Base-by-base conservation (phyloP, 2,113 vertebrate species). In the Muntiacus muntjak region DNA sequence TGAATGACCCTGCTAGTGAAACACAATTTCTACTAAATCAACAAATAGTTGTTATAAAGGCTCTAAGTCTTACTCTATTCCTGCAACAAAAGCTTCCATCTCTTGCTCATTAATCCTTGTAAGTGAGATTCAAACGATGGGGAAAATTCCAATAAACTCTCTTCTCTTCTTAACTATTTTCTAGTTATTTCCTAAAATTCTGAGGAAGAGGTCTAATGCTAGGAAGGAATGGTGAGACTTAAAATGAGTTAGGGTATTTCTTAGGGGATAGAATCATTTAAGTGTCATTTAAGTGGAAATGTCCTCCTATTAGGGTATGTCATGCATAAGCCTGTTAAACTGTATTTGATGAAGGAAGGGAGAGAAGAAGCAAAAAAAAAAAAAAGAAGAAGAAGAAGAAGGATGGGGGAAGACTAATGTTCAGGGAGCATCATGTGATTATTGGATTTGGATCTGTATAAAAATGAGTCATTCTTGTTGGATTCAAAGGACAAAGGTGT, bases 21-120 rank as follows among this genome's bases (percentile, higher is more conserved):
- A 98, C 97, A 98, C 98, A 98, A 98, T 98, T 98, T 98, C 98
- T 97, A 98, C 98, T 98, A 98, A 99, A 99, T 98, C 98, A 99
- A 99, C 98, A 98, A 98, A 99, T 97, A 98, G 98, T 98, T 98
- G 92, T 98, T 98, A 97, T 98, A 98, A 98, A 99, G 90, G 95
- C 97, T 92, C 36, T 97, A 98, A 98, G 98, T 98, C 96, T 97
- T 95, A 97, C 91, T 98, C 96, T 87, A 98, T 91, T 96, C 94
- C 96, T 98, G 95, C 83, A 98, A 98, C 91, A 98, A 98, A 98
- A 98, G 90, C 95, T 98, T 91, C 89, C 12, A 97, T 97, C 98
- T 98, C 90, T 54, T 98, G 74, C 91, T 98, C 98, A 98, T 99
- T 99, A 99, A 98, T 99, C 97, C 95, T 98, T 98, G 94, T 98